Conservation (phyloP, 2,797 vertebrate species). For the Gallinago stenura region DNA sequence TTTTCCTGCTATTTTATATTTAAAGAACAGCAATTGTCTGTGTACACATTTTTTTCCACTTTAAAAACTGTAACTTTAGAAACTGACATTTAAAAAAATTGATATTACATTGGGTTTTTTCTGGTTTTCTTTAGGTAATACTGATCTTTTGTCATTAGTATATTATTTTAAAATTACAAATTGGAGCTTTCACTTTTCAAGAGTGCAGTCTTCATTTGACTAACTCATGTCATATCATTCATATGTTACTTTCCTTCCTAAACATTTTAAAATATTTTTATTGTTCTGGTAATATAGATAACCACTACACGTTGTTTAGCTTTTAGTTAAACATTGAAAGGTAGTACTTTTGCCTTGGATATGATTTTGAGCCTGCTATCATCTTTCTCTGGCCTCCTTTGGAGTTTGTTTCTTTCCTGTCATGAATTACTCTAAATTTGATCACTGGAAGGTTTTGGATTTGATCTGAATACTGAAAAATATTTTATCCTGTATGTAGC, state of each 20-base stretch:
- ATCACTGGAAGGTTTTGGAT: neutral
- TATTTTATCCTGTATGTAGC: neutral
- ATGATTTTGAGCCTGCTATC: neutral
- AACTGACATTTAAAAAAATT: neutral
- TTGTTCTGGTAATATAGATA: neutral
- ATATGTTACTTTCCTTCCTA: neutral
- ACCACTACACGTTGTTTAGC: neutral
- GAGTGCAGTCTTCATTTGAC: neutral
- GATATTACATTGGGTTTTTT: neutral
- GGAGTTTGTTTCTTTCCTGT: neutral
- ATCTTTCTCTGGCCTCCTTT: neutral
- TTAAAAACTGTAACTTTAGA: too few species aligned
- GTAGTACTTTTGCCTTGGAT: neutral
- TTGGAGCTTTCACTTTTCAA: neutral
- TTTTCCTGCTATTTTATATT: neutral
- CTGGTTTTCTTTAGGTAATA: neutral
- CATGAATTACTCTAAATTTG: neutral
- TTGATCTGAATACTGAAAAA: neutral
- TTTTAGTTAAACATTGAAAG: neutral
- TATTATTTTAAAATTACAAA: neutral
- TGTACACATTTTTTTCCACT: neutral
- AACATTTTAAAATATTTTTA: neutral
- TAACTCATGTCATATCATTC: neutral
- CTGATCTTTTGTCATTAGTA: neutral
- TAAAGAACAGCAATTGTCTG: neutral